Conservation (phyloP, 1,140 invertebrate genomes). For the Drosophila elegans region DNA sequence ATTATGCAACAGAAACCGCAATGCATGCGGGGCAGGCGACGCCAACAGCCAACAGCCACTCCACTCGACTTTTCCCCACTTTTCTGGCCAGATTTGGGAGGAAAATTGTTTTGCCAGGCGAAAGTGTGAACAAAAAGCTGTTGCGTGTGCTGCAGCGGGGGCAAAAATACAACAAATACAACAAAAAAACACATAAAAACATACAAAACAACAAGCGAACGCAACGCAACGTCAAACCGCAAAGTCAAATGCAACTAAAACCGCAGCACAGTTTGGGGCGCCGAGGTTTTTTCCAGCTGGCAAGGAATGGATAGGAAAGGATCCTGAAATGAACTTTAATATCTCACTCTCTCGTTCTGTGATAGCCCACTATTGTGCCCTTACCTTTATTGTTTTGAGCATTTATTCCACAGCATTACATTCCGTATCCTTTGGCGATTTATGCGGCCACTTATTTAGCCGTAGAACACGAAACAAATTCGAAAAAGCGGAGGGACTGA, state of each 20-base stretch:
- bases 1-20: conserved; percentile 83
- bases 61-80: neutral
- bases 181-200: conserved; percentile 47
- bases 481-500: conserved; percentile 3
- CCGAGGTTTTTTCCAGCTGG: conserved; percentile 40
- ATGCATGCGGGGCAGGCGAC: conserved; percentile 69
- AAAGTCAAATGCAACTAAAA: conserved; percentile 82
- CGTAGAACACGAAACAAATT: conserved; percentile 47
- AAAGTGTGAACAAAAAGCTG: conserved; percentile 83
- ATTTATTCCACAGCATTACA: conserved; percentile 54
- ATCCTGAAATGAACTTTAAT: conserved; percentile 36
- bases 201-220: conserved; percentile 56
- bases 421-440: conserved; percentile 65
- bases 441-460: conserved; percentile 80
- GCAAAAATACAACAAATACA: conserved; percentile 13
- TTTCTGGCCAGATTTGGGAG: conserved; percentile 50
- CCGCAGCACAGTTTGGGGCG: conserved; percentile 69
- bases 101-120: conserved; percentile 79
- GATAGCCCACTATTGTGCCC: conserved; percentile 16
- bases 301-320: neutral
- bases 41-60: conserved; percentile 45
- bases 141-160: conserved; percentile 68
- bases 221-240: conserved; percentile 76
- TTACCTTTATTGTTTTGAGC: conserved; percentile 45
- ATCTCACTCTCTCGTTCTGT: conserved; percentile 7